phyloP scores from a whole-genome alignment of 2,113 vertebrate species.

The Phalacrocorax carbo region DNA sequence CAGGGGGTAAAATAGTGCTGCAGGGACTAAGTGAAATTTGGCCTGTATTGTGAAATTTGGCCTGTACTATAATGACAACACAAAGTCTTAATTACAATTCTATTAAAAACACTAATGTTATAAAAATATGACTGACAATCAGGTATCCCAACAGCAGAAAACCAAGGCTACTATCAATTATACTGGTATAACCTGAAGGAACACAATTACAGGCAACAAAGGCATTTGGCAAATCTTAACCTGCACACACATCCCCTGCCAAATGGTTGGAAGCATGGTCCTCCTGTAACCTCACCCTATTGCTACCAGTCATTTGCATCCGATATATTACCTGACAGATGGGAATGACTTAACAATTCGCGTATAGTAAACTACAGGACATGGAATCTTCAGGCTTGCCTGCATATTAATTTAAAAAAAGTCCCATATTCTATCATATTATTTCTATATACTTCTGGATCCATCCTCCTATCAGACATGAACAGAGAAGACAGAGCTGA shows the following conservation, averaged over 20 bases:
- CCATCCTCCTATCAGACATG: background rate
- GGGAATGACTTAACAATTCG: background rate
- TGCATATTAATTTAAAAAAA: background rate
- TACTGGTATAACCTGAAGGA: background rate
- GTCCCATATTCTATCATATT: background rate
- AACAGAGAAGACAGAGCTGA: background rate
- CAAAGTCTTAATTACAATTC: background rate
- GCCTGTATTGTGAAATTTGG: background rate
- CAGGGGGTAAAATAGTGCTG: background rate
- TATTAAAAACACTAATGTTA: background rate
- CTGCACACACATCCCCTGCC: accelerated
- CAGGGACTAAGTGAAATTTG: background rate
- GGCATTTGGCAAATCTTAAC: background rate
- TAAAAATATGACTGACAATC: background rate
- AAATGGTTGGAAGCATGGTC: background rate
- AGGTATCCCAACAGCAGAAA: background rate
- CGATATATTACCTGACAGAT: background rate
- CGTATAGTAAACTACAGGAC: background rate
- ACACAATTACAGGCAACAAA: background rate
- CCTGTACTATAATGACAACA: background rate
- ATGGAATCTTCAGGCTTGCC: background rate
- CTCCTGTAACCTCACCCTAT: background rate
- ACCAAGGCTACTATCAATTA: background rate
- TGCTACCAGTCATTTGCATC: background rate
- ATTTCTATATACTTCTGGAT: background rate